Evolutionary conservation across 2,113 vertebrate species (phyloP), one percentile per base, ranked within the genome.

Genomic region (Melierax canorus): DNA sequence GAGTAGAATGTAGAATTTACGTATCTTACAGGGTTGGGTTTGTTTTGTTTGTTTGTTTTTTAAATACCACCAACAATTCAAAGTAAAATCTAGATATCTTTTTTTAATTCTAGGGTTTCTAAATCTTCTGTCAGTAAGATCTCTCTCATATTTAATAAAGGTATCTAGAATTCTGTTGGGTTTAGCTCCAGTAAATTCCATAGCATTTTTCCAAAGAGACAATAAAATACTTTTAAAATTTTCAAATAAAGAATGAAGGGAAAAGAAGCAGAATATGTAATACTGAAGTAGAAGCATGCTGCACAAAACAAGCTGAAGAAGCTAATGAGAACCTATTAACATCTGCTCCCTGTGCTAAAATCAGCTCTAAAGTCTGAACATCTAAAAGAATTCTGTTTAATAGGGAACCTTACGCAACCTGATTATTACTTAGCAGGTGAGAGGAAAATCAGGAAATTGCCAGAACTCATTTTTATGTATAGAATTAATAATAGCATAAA

Each of bases 381-480:
- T 64, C 62, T 90, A 43, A 64, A 85, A 88, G 60, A 96, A 87
- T 94, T 87, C n/a, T 72, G 32, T 94, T 90, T 88, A 85, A 82
- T 67, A 56, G 53, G 75, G 85, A 85, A 71, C 36, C 18, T 80
- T 93, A 69, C 0, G 34, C 79, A 86, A 78, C 62, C 51, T 90
- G 84, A 91, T 94, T 89, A 94, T 87, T 93, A 90, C 76, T 88
- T 90, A 90, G 79, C 75, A 91, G 82, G 72, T 84, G 88, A 92
- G 85, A 92, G 73, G 51, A 81, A 92, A 95, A 92, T 43, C 90
- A 96, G 86, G 64, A 92, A 93, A 91, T 67, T 88, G 48, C n/a
- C 53, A 90, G 86, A 78, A 91, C 53, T 92, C 90, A 74, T 94
- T 96, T 96, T 88, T 94, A 95, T 95, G 67, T 94, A 77, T 79